These are phyloP conservation scores for Rhagonycha lutea DNA, from an alignment of 2,888 invertebrate species.

Conservation along the genomic window DNA sequence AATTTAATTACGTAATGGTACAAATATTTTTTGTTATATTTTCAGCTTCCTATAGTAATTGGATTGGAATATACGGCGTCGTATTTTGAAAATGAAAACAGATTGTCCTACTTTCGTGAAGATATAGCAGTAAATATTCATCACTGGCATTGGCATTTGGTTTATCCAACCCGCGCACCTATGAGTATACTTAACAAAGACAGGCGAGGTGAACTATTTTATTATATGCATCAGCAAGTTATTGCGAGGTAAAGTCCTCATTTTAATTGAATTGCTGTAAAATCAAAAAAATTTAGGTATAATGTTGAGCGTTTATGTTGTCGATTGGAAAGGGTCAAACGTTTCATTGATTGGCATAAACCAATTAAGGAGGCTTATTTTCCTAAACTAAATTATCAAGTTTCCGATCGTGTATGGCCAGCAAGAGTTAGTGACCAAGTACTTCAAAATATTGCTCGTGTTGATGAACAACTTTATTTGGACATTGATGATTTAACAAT, in stretches of 20 bases:
- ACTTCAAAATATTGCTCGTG: slow-evolving; percentile 67
- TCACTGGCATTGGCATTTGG: slow-evolving; percentile 92
- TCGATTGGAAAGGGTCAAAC: slow-evolving; percentile 64
- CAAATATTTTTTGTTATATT: background rate
- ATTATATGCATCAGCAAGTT: slow-evolving; percentile 77
- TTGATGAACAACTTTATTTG: slow-evolving; percentile 66
- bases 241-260: slow-evolving; percentile 55
- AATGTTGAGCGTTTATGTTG: slow-evolving; percentile 78
- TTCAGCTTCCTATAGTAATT: slow-evolving; percentile 68
- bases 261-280: background rate
- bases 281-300: slow-evolving; percentile 59
- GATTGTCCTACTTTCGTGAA: slow-evolving; percentile 82
- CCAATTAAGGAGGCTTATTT: slow-evolving; percentile 81
- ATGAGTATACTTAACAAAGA: slow-evolving; percentile 71
- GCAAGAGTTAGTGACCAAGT: slow-evolving; percentile 64
- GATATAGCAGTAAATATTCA: slow-evolving; percentile 85
- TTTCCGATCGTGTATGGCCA: slow-evolving; percentile 77
- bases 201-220: slow-evolving; percentile 78
- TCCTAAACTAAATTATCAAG: slow-evolving; percentile 79
- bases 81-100: slow-evolving; percentile 75
- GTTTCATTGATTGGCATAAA: slow-evolving; percentile 67
- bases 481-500: slow-evolving; percentile 72
- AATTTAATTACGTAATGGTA: slow-evolving; percentile 30
- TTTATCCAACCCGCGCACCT: slow-evolving; percentile 76
- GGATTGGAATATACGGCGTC: slow-evolving; percentile 77